A percentile compares a stretch with the other conserved stretches of the same genome.
These are phyloP conservation scores for Dendrocopos noguchii DNA, from an alignment of 2,113 vertebrate genomes.

Conservation along the genomic window DNA sequence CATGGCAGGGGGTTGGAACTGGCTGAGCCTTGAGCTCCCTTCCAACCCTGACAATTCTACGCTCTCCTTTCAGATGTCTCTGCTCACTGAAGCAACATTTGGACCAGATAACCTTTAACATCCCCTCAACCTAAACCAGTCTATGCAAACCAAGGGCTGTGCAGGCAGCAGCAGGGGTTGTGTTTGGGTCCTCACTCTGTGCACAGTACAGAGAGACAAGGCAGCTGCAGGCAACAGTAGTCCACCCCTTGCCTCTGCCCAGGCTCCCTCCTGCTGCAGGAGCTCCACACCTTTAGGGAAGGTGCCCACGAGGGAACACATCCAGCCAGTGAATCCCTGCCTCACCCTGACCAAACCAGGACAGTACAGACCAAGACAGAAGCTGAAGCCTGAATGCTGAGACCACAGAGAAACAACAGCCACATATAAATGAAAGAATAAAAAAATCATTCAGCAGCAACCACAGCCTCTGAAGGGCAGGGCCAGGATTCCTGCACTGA, in stretches of 20 bases:
- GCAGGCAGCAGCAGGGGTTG: not conserved
- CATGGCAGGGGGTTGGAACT: too few species aligned
- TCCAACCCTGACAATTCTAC: too few species aligned
- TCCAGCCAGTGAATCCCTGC: not conserved
- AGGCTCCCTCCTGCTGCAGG: not conserved
- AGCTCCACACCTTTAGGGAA: not conserved
- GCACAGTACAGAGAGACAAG: fast-evolving
- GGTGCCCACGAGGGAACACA: not conserved
- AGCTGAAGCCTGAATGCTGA: not conserved
- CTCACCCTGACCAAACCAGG: not conserved
- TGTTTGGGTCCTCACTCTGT: not conserved
- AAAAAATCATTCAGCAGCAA: not conserved
- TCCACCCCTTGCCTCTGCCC: too few species aligned
- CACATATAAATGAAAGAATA: not conserved
- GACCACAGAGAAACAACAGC: not conserved
- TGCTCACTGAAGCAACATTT: too few species aligned
- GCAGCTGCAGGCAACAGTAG: not conserved
- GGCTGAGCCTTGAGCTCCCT: too few species aligned
- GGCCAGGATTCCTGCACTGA: not conserved
- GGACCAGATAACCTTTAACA: too few species aligned
- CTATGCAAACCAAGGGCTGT: too few species aligned
- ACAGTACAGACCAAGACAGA: fast-evolving
- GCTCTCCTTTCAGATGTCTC: too few species aligned
- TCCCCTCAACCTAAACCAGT: too few species aligned
- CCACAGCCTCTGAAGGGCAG: not conserved